Evolutionary conservation across 2,797 vertebrate species (phyloP), one percentile per base, ranked within the genome.

Genomic region (Lacerta agilis): DNA sequence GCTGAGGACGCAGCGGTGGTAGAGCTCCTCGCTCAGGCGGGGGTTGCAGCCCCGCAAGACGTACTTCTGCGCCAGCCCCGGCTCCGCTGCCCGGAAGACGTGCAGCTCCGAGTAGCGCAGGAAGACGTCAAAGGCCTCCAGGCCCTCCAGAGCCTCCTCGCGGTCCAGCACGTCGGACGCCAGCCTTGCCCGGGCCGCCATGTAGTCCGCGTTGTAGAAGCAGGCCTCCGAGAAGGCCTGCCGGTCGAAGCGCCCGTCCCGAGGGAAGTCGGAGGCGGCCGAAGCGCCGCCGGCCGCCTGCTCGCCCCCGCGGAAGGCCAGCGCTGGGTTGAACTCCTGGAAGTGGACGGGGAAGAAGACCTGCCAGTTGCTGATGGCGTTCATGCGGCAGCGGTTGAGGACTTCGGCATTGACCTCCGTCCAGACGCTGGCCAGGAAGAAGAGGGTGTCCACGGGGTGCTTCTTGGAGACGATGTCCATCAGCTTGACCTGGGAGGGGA

Each of bases 401-500:
- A 98, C 99, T 92, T 99, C 98, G 0, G 96, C 96, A 6, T 97
- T 99, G 76, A 99, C 97, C 95, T 99, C 98, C 0, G 98, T 99
- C 98, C 98, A 98, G 83, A 98, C 98, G 0, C 98, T 97, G 81
- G 98, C 97, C 82, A 99, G 95, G 94, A 99, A 99, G 91, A 99
- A 99, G 9, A 99, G 97, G 0, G 98, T 99, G 94, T 99, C 99
- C 94, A 99, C 98, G 0, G 98, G 98, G 94, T 99, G 98, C 94
- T 99, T 99, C 97, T 99, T 99, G 0, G 99, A 99, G 90, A 99
- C 98, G 79, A 99, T 98, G 91, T 99, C 99, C 98, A 99, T 98
- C 85, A 99, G 98, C 84, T 98, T 98, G 69, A 99, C 98, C 95
- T 99, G 99, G 0, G 99, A 99, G 0, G 99, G 98, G 43, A 98